phyloP scores from a whole-genome alignment of 2,113 vertebrate genomes.

The Dicerorhinus sumatrensis region DNA sequence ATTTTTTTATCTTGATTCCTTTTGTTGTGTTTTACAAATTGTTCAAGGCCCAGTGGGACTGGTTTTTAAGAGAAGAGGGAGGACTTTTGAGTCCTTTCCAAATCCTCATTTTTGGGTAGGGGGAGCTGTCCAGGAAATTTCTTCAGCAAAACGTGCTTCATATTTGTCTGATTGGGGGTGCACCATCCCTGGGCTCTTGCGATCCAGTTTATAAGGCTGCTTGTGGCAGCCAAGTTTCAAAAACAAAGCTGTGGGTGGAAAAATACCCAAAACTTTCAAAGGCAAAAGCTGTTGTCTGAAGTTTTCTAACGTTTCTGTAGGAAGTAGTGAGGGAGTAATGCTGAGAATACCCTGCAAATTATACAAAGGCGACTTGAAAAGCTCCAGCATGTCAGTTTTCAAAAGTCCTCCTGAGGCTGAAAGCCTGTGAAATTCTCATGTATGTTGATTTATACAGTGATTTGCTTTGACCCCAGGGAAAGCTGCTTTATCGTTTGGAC shows the following conservation, averaged over 20 bases:
- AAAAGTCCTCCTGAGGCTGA: constrained; percentile 72
- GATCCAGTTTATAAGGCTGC: constrained; percentile 67
- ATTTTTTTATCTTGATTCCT: constrained; percentile 67
- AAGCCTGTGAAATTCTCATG: constrained; percentile 72
- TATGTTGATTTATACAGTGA: constrained; percentile 83
- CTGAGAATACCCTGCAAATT: constrained; percentile 74
- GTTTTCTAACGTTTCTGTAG: constrained; percentile 75
- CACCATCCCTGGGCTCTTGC: constrained; percentile 41
- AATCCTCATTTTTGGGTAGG: constrained; percentile 14
- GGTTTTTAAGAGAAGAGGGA: constrained; percentile 44
- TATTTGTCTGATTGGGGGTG: constrained; percentile 8
- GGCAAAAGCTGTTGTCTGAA: constrained; percentile 74
- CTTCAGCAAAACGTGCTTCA: constrained; percentile 57
- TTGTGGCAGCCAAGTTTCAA: constrained; percentile 69
- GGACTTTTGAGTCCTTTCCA: constrained; percentile 54
- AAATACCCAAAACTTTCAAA: constrained; percentile 79
- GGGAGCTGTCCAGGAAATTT: not conserved
- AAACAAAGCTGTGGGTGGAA: constrained; percentile 72
- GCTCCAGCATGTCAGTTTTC: constrained; percentile 76
- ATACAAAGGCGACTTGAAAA: constrained; percentile 79
- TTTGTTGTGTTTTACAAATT: constrained; percentile 81
- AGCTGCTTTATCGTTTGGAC: constrained; percentile 70
- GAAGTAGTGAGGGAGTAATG: constrained; percentile 66
- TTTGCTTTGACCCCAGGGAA: constrained; percentile 79
- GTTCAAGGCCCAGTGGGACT: constrained; percentile 34